Conservation (phyloP, 2,113 vertebrate species). For the Cettia cetti region DNA sequence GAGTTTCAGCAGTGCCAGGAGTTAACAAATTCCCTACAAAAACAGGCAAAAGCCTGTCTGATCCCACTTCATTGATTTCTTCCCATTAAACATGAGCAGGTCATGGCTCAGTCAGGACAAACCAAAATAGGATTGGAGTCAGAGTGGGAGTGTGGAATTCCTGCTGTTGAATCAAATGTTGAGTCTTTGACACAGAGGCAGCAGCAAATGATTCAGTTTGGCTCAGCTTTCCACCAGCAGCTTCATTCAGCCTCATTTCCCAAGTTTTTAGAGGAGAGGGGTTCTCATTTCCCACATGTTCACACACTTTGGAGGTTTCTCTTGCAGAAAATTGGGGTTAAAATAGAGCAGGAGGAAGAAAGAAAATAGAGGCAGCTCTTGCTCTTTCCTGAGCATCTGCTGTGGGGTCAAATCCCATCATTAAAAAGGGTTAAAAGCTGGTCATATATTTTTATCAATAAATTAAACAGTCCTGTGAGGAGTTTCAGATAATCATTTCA, state of each 20-base stretch:
- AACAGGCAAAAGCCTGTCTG: background rate
- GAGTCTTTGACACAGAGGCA: background rate
- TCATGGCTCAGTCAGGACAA: background rate
- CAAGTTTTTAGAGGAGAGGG: background rate
- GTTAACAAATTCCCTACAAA: background rate
- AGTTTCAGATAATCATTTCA: background rate
- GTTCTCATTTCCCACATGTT: background rate
- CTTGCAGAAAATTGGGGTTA: background rate
- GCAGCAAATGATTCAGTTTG: background rate
- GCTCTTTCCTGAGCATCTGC: background rate
- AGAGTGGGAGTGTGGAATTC: background rate
- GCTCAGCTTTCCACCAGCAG: accelerated
- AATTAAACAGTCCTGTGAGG: background rate
- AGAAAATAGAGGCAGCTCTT: background rate
- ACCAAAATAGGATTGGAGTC: background rate
- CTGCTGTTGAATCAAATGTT: background rate
- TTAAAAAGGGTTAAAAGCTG: background rate
- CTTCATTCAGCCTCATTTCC: background rate
- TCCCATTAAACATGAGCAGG: background rate
- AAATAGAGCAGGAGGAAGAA: background rate
- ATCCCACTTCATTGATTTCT: background rate
- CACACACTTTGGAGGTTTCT: background rate
- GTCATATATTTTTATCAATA: background rate
- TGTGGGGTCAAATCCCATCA: background rate
- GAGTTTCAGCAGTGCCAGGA: background rate